A percentile compares a stretch with the other conserved stretches of the same genome.
Conservation (phyloP, 2,113 vertebrate genomes). For the Nothocercus nigrocapillus region DNA sequence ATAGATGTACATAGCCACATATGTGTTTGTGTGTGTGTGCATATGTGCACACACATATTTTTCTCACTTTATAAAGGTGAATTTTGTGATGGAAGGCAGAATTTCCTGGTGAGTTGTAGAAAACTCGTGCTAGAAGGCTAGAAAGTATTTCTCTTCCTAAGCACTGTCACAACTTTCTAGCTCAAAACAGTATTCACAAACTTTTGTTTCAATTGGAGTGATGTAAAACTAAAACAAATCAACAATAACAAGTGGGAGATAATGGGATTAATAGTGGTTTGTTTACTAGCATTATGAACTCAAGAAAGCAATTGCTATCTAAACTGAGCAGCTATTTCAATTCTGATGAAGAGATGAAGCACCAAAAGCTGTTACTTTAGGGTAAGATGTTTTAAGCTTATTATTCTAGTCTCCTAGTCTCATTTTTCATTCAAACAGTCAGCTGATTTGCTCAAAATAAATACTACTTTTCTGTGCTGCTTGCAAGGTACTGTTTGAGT, state of each 20-base stretch:
- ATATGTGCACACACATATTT: neutral
- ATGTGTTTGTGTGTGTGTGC: too few species aligned
- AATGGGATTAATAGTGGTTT: neutral
- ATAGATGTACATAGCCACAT: too few species aligned
- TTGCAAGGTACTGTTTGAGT: neutral
- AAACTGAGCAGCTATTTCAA: neutral
- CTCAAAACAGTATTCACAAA: neutral
- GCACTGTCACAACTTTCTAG: neutral
- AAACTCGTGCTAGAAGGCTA: neutral
- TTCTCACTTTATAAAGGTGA: neutral
- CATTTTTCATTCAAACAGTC: neutral
- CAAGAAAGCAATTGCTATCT: neutral
- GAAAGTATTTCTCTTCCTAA: neutral
- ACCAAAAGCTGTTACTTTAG: neutral
- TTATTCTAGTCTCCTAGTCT: neutral
- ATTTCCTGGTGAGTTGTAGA: neutral
- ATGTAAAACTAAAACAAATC: neutral
- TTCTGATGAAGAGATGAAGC: neutral
- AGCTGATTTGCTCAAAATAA: neutral
- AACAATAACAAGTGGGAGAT: neutral
- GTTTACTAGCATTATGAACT: neutral
- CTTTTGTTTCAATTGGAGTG: conserved; percentile 25
- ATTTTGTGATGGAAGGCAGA: neutral
- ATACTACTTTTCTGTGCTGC: neutral
- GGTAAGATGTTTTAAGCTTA: neutral